Evolutionary conservation across 2,113 vertebrate species (phyloP).

Genomic region (Scomber colias): DNA sequence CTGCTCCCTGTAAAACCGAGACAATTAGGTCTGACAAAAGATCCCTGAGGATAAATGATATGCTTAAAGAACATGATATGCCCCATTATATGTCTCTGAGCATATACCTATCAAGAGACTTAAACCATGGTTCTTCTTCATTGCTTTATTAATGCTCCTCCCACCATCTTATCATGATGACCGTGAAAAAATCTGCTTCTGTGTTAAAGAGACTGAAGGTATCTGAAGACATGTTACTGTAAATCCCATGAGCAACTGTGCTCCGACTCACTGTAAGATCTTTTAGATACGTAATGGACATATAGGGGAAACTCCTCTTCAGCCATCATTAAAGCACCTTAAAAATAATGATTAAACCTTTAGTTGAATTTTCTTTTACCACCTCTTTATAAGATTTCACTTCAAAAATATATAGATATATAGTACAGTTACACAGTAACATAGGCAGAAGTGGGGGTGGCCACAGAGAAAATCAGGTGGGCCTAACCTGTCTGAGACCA

Average conservation of each 20-base stretch:
- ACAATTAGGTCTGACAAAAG: constrained; percentile 66
- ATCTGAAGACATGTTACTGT: constrained; percentile 11
- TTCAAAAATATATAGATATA: background rate
- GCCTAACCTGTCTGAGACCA: too few species aligned
- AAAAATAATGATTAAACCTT: background rate
- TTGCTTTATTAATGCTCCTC: constrained; percentile 11
- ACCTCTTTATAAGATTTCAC: background rate
- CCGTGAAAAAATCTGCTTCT: background rate
- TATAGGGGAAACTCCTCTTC: background rate
- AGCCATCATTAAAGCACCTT: constrained; percentile 18
- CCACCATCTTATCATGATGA: background rate
- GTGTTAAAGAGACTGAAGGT: constrained; percentile 3
- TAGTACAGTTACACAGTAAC: too few species aligned
- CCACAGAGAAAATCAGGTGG: too few species aligned
- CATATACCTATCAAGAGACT: constrained; percentile 46
- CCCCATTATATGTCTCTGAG: constrained; percentile 48
- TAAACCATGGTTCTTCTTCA: constrained; percentile 25
- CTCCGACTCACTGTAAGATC: constrained; percentile 6
- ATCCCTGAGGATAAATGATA: constrained; percentile 62
- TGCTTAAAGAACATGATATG: constrained; percentile 59
- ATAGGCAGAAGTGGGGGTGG: too few species aligned
- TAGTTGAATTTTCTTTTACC: background rate
- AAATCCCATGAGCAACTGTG: constrained; percentile 8
- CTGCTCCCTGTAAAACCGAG: constrained; percentile 46
- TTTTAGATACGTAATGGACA: constrained; percentile 10